Percentiles rank a stretch among this genome's conserved stretches.
These are phyloP conservation scores for Bombylius discolor DNA, from an alignment of 2,888 invertebrate genomes.

Conservation along the genomic window DNA sequence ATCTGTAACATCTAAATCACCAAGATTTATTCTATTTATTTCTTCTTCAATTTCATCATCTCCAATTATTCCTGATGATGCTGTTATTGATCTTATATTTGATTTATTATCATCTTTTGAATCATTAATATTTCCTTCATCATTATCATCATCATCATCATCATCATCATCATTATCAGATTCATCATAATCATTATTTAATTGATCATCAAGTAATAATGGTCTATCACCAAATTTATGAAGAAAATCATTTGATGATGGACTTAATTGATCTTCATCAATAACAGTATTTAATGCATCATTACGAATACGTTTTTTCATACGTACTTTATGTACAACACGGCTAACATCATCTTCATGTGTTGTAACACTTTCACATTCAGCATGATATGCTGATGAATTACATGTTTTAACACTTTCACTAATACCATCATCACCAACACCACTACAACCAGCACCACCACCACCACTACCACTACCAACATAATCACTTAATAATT, in stretches of 20 bases:
- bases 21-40: neutral
- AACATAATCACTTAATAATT: neutral
- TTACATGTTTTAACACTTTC: slow-evolving; percentile 53
- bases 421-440: slow-evolving; percentile 42
- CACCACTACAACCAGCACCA: too few relatives aligned
- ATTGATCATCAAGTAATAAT: slow-evolving; percentile 60
- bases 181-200: slow-evolving; percentile 47
- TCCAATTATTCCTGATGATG: too few relatives aligned
- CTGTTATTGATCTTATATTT: too few relatives aligned
- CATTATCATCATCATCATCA: too few relatives aligned
- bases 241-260: slow-evolving; percentile 44
- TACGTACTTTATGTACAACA: slow-evolving; percentile 39
- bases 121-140: slow-evolving; percentile 11
- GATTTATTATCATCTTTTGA: slow-evolving; percentile 19
- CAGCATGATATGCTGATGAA: slow-evolving; percentile 57
- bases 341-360: slow-evolving; percentile 46
- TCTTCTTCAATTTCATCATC: slow-evolving; percentile 22
- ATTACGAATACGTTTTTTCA: slow-evolving; percentile 36
- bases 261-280: slow-evolving; percentile 42
- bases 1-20: slow-evolving; percentile 5
- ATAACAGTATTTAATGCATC: slow-evolving; percentile 21
- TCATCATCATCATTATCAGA: too few relatives aligned
- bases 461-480: too few relatives aligned
- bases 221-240: slow-evolving; percentile 66
- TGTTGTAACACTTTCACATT: slow-evolving; percentile 55